These are phyloP conservation scores for Dusona sp. DNA, from an alignment of 2,888 invertebrate species.

Conservation along the genomic window DNA sequence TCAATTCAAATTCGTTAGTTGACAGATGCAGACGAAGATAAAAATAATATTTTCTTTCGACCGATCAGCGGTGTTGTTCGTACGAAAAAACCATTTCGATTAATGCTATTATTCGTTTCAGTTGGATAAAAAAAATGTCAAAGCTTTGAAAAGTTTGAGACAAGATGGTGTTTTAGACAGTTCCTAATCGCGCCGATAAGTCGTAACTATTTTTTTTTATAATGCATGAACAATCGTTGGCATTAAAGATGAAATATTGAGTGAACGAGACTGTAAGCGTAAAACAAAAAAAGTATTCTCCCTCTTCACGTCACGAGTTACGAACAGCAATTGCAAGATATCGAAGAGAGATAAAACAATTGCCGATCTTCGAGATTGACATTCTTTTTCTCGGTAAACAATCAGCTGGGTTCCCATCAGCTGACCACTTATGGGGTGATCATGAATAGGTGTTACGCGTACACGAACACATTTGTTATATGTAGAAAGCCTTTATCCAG, in stretches of 20 bases:
- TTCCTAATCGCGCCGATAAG: neutral
- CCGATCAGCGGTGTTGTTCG: neutral
- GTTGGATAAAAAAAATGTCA: conserved; percentile 22
- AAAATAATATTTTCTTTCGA: neutral
- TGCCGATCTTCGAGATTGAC: conserved; percentile 63
- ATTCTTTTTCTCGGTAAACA: conserved; percentile 66
- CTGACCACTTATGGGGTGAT: conserved; percentile 29
- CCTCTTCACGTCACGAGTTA: conserved; percentile 48
- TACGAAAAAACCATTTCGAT: conserved; percentile 4
- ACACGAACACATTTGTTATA: neutral
- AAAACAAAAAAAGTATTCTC: conserved; percentile 36
- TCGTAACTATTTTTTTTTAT: neutral
- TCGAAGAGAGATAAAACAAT: conserved; percentile 66
- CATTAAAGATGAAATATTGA: conserved; percentile 15
- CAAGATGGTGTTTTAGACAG: conserved; percentile 21
- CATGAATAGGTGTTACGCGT: neutral
- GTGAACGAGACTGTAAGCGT: conserved; percentile 27
- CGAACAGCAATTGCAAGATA: conserved; percentile 60
- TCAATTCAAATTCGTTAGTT: neutral
- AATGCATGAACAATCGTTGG: neutral
- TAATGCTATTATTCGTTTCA: neutral
- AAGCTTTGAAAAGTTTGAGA: conserved; percentile 3
- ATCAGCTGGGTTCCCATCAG: conserved; percentile 56
- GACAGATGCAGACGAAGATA: neutral
- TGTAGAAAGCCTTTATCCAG: neutral